These are phyloP conservation scores for Tupiocoris notatus DNA, from an alignment of 2,888 invertebrate species.

Conservation along the genomic window DNA sequence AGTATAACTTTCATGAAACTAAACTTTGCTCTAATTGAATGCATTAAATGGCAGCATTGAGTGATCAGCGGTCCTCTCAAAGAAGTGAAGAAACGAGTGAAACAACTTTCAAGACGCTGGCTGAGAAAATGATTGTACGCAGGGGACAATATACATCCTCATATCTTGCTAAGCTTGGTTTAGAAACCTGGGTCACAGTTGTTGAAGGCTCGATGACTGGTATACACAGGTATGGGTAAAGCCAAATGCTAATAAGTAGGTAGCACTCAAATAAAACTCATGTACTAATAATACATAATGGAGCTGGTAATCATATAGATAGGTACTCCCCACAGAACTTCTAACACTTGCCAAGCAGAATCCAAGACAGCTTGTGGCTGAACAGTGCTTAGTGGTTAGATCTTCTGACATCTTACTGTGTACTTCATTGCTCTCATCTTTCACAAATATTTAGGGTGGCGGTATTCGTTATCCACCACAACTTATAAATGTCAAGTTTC, in stretches of 20 bases:
- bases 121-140: slow-evolving; percentile 57
- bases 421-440: too few relatives aligned
- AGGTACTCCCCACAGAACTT: slow-evolving; percentile 20
- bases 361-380: too few relatives aligned
- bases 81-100: slow-evolving; percentile 55
- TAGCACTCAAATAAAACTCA: background rate
- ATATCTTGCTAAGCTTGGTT: slow-evolving; percentile 61
- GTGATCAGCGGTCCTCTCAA: slow-evolving; percentile 50
- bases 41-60: background rate
- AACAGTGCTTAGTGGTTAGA: too few relatives aligned
- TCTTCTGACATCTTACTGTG: too few relatives aligned
- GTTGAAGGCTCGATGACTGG: slow-evolving; percentile 61
- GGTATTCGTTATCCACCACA: too few relatives aligned
- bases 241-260: slow-evolving; percentile 48
- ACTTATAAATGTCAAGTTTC: too few relatives aligned
- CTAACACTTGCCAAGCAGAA: too few relatives aligned
- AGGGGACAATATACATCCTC: slow-evolving; percentile 59
- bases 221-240: slow-evolving; percentile 66
- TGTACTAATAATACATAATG: background rate
- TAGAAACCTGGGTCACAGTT: slow-evolving; percentile 66
- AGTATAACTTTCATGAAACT: too few relatives aligned
- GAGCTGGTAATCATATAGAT: background rate
- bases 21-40: too few relatives aligned
- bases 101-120: slow-evolving; percentile 50
- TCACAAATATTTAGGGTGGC: too few relatives aligned